Percentiles rank a stretch among this genome's conserved stretches.
These are phyloP conservation scores for Cladopsammia gracilis DNA, from an alignment of 64 coral and sea anemone genomes.

Conservation along the genomic window DNA sequence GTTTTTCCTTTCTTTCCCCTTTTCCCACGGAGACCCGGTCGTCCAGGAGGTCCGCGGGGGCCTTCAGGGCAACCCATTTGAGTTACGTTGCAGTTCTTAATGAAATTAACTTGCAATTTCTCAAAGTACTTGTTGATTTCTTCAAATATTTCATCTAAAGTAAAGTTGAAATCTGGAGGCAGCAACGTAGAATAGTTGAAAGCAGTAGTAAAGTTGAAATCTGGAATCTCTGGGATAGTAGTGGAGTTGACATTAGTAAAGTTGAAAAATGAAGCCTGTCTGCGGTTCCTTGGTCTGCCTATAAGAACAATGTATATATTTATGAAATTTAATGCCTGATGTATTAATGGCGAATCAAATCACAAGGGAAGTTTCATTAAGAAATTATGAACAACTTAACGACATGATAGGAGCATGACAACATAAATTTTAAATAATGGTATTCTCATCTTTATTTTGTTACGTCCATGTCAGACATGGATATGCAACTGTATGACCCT, in stretches of 20 bases:
- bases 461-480: too few relatives aligned
- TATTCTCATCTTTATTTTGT: too few relatives aligned
- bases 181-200: neutral
- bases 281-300: neutral
- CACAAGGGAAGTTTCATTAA: too few relatives aligned
- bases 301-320: too few relatives aligned
- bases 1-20: conserved; percentile 22
- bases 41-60: conserved; percentile 32
- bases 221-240: neutral
- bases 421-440: too few relatives aligned
- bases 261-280: neutral
- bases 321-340: too few relatives aligned
- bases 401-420: too few relatives aligned
- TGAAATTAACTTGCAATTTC: neutral
- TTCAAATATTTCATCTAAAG: neutral
- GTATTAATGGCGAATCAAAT: too few relatives aligned
- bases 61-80: conserved; percentile 3
- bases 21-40: neutral
- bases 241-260: too few relatives aligned
- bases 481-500: too few relatives aligned
- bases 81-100: conserved; percentile 40
- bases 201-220: neutral
- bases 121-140: neutral
- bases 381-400: too few relatives aligned
- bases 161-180: neutral